Evolutionary conservation across 2,797 vertebrate species (phyloP).

Genomic region (Rhynchonycteris naso): DNA sequence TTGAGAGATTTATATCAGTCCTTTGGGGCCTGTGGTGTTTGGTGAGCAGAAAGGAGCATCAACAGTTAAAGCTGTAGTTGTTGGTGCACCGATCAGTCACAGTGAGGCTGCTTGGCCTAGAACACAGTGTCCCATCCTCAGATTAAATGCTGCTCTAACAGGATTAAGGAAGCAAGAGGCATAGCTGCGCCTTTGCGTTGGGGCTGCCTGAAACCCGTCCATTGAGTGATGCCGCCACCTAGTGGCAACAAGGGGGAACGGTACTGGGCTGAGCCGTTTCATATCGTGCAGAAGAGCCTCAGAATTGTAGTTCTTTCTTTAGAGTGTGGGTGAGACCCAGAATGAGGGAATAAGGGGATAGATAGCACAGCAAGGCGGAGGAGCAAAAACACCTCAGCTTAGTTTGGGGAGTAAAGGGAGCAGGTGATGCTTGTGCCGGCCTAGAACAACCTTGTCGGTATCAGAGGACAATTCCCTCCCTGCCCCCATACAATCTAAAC

Average conservation of each 20-base stretch:
- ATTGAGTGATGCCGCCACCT: constrained; percentile 63
- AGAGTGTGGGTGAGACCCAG: constrained; percentile 21
- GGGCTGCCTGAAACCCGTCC: neutral
- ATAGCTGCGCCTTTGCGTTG: rapidly evolving
- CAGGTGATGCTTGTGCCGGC: neutral
- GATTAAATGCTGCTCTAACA: neutral
- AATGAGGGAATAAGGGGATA: neutral
- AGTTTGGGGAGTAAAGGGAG: neutral
- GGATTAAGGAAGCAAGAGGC: neutral
- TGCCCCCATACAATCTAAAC: neutral
- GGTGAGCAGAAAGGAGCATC: neutral
- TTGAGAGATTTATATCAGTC: neutral
- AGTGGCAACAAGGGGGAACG: neutral
- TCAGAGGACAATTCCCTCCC: neutral
- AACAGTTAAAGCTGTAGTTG: neutral
- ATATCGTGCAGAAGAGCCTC: neutral
- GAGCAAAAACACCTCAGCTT: neutral
- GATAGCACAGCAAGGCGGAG: neutral
- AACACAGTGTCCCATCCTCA: neutral
- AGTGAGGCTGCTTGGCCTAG: neutral
- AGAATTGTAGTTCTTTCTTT: neutral
- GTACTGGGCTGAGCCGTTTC: neutral
- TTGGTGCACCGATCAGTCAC: neutral
- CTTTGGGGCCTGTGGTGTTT: neutral
- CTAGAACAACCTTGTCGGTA: neutral